Evolutionary conservation across 2,797 vertebrate genomes (phyloP).

Genomic region (Morus bassanus): DNA sequence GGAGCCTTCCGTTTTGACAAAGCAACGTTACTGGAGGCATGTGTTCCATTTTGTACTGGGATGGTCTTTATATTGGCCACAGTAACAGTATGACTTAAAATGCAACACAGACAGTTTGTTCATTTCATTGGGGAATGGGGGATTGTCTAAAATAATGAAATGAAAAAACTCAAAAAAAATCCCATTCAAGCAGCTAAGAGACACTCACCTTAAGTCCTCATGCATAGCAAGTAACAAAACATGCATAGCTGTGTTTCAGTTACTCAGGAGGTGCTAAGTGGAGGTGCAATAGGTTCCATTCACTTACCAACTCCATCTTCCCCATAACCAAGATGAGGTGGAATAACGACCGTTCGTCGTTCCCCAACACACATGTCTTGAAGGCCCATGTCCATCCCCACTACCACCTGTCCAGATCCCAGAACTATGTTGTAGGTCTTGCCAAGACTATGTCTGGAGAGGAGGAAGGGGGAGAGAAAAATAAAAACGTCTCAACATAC

Average conservation of each 20-base stretch:
- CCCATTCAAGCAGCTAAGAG: not conserved
- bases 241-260: not conserved
- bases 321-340: conserved; percentile 94
- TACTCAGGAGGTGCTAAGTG: not conserved
- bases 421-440: conserved; percentile 95
- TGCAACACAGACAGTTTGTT: not conserved
- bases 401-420: conserved; percentile 90
- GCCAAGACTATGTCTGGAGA: conserved; percentile 86
- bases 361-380: conserved; percentile 94
- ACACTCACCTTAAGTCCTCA: not conserved
- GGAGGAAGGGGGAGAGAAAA: not conserved
- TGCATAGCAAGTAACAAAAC: not conserved
- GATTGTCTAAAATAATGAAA: not conserved
- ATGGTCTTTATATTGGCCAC: not conserved
- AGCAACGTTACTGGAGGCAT: not conserved
- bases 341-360: conserved; percentile 86
- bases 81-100: not conserved
- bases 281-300: not conserved
- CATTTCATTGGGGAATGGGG: not conserved
- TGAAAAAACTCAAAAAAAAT: not conserved
- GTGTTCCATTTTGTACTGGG: not conserved
- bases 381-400: conserved; percentile 96
- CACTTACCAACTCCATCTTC: conserved; percentile 93
- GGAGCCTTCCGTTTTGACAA: not conserved
- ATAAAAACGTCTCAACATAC: not conserved